phyloP scores from a whole-genome alignment of 2,888 invertebrate genomes.

The Brenthis daphne region DNA sequence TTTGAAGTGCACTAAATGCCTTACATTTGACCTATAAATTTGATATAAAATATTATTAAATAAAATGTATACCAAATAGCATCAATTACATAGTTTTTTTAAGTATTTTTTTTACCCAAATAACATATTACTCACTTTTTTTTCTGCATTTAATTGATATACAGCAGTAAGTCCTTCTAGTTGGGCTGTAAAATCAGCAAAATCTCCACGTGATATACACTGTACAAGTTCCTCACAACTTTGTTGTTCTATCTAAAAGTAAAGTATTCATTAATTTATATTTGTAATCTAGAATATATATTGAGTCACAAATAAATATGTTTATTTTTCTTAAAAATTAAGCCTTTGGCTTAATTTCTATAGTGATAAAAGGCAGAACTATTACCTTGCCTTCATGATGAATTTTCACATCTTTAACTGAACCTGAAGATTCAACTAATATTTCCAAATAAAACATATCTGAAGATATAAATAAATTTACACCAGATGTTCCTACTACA shows the following conservation, averaged over 20 bases:
- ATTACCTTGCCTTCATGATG: conserved; percentile 93
- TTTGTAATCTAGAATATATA: not conserved
- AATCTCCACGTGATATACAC: conserved; percentile 92
- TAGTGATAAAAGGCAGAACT: too few relatives aligned
- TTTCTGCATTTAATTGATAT: conserved; percentile 96
- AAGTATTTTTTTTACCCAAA: not conserved
- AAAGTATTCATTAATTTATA: not conserved
- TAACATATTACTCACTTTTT: conserved; percentile 82
- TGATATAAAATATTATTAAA: not conserved
- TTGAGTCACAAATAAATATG: not conserved
- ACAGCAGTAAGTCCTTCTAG: conserved; percentile 95
- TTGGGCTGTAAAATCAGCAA: conserved; percentile 95
- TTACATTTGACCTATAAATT: conserved; percentile 89
- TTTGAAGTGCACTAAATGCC: conserved; percentile 95
- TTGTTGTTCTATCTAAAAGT: conserved; percentile 84
- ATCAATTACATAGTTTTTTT: not conserved
- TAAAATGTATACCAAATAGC: not conserved
- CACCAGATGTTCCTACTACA: conserved; percentile 90
- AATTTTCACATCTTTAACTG: conserved; percentile 93
- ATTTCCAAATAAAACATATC: conserved; percentile 98
- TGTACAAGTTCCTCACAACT: conserved; percentile 94
- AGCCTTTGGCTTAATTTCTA: not conserved
- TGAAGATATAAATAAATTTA: conserved; percentile 94
- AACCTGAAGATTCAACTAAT: conserved; percentile 90
- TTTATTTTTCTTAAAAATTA: too few relatives aligned